Percentiles rank a stretch among this genome's conserved stretches.
Evolutionary conservation across 2,113 vertebrate species (phyloP).

Genomic region (Chloropsis cyanopogon): DNA sequence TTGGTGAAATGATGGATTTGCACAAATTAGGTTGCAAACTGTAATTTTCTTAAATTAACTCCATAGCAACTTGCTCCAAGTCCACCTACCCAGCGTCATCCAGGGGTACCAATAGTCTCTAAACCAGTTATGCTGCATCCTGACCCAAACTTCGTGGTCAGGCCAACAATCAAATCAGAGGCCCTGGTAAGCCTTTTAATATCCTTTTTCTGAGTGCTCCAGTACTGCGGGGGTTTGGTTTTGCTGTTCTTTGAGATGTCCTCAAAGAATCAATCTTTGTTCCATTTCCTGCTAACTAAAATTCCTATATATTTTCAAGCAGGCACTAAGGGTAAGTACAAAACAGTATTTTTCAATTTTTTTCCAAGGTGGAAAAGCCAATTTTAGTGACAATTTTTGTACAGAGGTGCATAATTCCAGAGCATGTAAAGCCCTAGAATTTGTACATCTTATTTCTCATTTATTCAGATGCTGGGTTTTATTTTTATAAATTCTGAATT

Average conservation of each 20-base stretch:
- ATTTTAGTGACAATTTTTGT: neutral
- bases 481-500: neutral
- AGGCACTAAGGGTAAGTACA: neutral
- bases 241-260: neutral
- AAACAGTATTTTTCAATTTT: neutral
- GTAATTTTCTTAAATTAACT: conserved; percentile 62
- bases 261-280: neutral
- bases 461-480: neutral
- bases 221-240: neutral
- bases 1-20: neutral
- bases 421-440: neutral
- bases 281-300: neutral
- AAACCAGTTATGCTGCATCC: conserved; percentile 95
- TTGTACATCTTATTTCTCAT: neutral
- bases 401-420: neutral
- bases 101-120: conserved; percentile 84
- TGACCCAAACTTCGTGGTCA: conserved; percentile 80
- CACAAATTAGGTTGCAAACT: neutral
- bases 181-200: conserved; percentile 82
- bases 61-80: conserved; percentile 91
- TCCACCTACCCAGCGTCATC: conserved; percentile 86
- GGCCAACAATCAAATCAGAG: conserved; percentile 83
- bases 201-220: neutral
- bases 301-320: neutral
- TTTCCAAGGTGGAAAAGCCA: neutral